These are phyloP conservation scores for Ptyas mucosa DNA, from an alignment of 2,113 vertebrate genomes.

Conservation along the genomic window DNA sequence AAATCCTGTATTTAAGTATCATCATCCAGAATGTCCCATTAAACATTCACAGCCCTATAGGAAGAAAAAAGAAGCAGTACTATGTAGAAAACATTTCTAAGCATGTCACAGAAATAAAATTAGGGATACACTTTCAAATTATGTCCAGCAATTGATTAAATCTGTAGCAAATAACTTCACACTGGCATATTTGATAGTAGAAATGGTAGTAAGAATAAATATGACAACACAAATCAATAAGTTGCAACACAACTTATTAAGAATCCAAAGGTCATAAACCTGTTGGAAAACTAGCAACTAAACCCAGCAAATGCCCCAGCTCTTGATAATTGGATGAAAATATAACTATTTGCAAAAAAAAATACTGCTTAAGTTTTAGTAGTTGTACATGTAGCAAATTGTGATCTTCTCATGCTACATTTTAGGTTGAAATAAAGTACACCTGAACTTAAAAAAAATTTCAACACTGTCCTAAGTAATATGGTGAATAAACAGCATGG, in stretches of 20 bases:
- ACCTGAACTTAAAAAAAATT: background rate
- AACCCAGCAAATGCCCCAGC: background rate
- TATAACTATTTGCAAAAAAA: background rate
- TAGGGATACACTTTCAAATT: background rate
- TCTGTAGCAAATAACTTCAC: background rate
- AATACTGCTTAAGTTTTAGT: background rate
- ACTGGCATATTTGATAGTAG: background rate
- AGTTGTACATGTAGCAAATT: background rate
- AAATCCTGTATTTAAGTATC: background rate
- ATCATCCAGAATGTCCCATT: background rate
- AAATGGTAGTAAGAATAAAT: background rate
- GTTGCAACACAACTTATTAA: background rate
- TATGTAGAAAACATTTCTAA: background rate
- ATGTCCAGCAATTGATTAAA: background rate
- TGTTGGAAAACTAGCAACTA: background rate
- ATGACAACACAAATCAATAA: background rate
- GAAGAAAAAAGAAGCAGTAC: background rate
- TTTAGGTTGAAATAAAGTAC: background rate
- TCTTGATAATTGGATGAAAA: background rate
- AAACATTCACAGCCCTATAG: background rate
- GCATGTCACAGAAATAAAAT: background rate
- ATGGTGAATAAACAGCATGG: background rate
- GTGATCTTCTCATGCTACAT: background rate
- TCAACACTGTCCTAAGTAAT: background rate
- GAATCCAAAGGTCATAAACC: background rate